These are phyloP conservation scores for Carposina sasakii DNA, from an alignment of 1,140 invertebrate species.

Conservation along the genomic window DNA sequence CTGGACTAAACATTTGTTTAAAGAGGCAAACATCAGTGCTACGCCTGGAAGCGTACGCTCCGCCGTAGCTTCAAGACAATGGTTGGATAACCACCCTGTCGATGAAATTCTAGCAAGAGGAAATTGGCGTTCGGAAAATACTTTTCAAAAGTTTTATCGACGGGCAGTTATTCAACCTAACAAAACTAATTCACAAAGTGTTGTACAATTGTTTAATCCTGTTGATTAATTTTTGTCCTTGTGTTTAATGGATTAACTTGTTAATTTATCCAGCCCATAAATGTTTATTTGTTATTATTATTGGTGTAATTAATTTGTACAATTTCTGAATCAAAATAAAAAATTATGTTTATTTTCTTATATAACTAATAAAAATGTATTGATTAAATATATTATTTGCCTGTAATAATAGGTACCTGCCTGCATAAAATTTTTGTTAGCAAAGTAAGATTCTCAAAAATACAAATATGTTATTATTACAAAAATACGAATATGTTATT, in stretches of 20 bases:
- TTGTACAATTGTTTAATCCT: background rate
- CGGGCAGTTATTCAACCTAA: background rate
- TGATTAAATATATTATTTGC: no score
- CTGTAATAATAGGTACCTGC: no score
- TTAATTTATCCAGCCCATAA: no score
- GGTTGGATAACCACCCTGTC: background rate
- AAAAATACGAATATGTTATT: background rate
- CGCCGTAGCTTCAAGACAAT: constrained; percentile 6
- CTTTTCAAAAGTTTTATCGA: constrained; percentile 2
- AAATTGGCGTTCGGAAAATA: constrained; percentile 7
- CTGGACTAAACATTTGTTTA: background rate
- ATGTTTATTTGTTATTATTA: no score
- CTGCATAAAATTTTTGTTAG: no score
- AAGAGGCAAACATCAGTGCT: background rate
- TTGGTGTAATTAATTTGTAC: no score
- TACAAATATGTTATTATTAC: no score
- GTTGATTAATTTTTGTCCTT: background rate
- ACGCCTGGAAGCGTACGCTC: background rate
- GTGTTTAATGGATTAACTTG: no score
- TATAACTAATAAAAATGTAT: no score
- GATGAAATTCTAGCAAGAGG: constrained; percentile 2
- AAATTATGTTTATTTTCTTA: no score
- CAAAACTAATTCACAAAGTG: background rate
- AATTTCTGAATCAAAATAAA: no score
- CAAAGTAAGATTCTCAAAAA: no score